Conservation (phyloP, 2,113 vertebrate species). For the Synchiropus splendidus region DNA sequence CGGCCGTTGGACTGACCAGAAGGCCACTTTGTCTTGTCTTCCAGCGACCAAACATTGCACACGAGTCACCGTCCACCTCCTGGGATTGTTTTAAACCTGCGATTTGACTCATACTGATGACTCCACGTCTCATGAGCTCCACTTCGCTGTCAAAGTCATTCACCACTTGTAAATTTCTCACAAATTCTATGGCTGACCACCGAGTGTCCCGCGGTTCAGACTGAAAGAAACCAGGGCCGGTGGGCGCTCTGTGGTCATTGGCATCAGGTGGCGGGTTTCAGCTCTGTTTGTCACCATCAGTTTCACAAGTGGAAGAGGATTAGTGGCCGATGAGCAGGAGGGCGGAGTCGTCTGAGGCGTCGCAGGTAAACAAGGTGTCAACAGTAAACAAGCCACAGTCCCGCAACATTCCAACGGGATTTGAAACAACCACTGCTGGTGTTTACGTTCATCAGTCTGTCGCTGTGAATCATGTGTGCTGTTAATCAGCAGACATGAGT, state of each 20-base stretch:
- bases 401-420: neutral
- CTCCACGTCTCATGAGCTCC: neutral
- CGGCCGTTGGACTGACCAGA: conserved; percentile 8
- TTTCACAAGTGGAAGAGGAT: neutral
- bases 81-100: neutral
- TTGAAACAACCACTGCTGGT: neutral
- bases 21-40: neutral
- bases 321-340: neutral
- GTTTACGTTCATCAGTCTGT: conserved; percentile 1
- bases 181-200: no score
- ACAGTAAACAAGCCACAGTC: neutral
- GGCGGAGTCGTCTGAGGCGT: no score
- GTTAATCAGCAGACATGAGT: neutral
- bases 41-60: neutral
- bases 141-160: neutral
- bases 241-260: neutral
- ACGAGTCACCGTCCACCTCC: neutral
- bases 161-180: neutral
- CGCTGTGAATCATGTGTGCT: neutral
- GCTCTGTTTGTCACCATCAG: neutral
- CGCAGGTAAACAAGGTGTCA: no score
- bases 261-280: neutral
- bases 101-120: neutral
- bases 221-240: no score
- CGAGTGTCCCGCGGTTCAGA: no score